A percentile compares a stretch with the other conserved stretches of the same genome.
Conservation (phyloP, 2,113 vertebrate species). For the Pygathrix nemaeus region DNA sequence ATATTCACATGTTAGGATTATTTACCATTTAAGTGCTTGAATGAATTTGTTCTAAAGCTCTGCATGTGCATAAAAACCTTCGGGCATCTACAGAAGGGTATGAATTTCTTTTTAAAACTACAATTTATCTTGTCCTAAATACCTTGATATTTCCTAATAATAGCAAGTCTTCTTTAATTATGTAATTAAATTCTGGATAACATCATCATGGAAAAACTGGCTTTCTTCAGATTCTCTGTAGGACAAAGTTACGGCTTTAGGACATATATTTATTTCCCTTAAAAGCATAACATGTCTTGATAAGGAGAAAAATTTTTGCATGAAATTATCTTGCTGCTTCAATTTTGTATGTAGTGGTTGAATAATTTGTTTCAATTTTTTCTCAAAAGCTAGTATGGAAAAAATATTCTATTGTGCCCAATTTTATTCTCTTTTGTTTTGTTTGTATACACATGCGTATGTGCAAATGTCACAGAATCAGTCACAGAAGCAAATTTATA, state of each 20-base stretch:
- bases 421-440: not conserved
- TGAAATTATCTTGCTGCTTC: not conserved
- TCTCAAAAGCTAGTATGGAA: not conserved
- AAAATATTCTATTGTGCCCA: not conserved
- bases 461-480: not conserved
- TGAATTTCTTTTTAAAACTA: not conserved
- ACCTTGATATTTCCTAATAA: conserved; percentile 26
- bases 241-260: conserved; percentile 29
- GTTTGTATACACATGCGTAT: not conserved
- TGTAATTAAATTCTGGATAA: conserved; percentile 13
- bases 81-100: not conserved
- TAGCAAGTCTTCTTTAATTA: not conserved
- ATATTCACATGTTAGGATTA: not conserved
- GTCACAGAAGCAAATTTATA: not conserved
- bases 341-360: not conserved
- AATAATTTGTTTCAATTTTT: not conserved
- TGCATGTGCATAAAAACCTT: not conserved
- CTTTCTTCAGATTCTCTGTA: conserved; percentile 37
- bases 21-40: not conserved
- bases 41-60: not conserved
- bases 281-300: not conserved
- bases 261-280: not conserved
- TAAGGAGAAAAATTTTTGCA: not conserved
- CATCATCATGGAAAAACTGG: not conserved
- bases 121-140: conserved; percentile 27